Base-by-base conservation (phyloP, 2,888 invertebrate genomes). In the Atethmia centrago region DNA sequence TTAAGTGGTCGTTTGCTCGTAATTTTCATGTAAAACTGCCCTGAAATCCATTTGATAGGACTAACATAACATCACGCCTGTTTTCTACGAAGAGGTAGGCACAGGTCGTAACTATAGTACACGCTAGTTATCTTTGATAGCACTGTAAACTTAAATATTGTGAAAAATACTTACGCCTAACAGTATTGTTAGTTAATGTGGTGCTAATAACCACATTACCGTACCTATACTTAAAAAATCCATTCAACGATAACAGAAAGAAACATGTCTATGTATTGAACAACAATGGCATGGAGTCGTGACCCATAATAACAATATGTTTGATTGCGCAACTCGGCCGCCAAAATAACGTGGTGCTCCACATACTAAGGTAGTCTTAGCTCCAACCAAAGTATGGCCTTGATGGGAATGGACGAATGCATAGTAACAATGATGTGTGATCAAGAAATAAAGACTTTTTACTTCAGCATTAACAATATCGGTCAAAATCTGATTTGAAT, bases 271-370 rank as follows among this genome's bases (percentile, higher is more conserved):
- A 45, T 28, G 42, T 65, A 64, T 71, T 45, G 40, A 47, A 70
- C 70, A 63, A 78, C 81, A 82, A 82, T 79, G 72, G 63, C 25
- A 12, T 63, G 51, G 62, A 81, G 19, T 85, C 82, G 82, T 86
- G 88, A 80, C 82, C 79, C 66, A 19, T 74, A 59, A 62, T 64
- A 65, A 84, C 73, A 82, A 78, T 79, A 77, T 76, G 76, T 83
- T 72, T 62, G 55, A 56, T 74, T 82, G 74, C 84, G 77, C 76
- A 71, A 83, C 19, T 40, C 59, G 84, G 59, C 88, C 88, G 74
- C 77, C 77, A 84, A 77, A 85, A 69, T 77, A 64, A 76, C 42
- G 42, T 59, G 47, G 28, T 74, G 82, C 78, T 80, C 78, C 74
- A 84, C 67, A 78, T 80, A 69, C 47, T 73, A 36, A 69, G 53